Percentiles rank a stretch among this genome's conserved stretches.
phyloP scores from a whole-genome alignment of 2,888 invertebrate species.

The Aporophyla nigra region DNA sequence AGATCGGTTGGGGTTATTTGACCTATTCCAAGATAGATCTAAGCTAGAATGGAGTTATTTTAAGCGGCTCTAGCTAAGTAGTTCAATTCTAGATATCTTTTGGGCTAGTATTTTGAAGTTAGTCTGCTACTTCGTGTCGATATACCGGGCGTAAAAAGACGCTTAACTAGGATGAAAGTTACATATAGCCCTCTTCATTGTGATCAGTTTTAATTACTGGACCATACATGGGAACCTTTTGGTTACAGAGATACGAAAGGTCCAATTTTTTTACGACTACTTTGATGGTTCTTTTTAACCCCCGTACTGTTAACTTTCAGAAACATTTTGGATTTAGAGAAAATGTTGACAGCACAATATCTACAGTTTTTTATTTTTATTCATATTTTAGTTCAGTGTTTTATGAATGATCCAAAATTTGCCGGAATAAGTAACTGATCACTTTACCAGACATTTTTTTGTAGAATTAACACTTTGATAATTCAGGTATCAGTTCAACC shows the following conservation, averaged over 20 bases:
- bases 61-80: slow-evolving; percentile 24
- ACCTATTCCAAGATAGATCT: slow-evolving; percentile 11
- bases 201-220: no score
- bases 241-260: no score
- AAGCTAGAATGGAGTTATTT: slow-evolving; percentile 53
- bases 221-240: no score
- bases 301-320: background rate
- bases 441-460: background rate
- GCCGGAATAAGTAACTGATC: background rate
- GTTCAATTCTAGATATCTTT: slow-evolving; percentile 37
- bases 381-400: background rate
- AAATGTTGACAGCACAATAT: no score
- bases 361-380: no score
- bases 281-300: no score
- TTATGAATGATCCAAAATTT: background rate
- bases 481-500: background rate
- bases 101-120: background rate
- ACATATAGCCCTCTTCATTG: no score
- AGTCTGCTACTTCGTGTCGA: background rate
- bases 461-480: background rate
- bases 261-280: no score
- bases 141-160: no score
- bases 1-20: slow-evolving; percentile 11
- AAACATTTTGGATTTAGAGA: background rate
- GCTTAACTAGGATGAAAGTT: no score